Evolutionary conservation across 1,140 invertebrate genomes (phyloP), one percentile per base, ranked within the genome.

Genomic region (Hylaeus anthracinus): DNA sequence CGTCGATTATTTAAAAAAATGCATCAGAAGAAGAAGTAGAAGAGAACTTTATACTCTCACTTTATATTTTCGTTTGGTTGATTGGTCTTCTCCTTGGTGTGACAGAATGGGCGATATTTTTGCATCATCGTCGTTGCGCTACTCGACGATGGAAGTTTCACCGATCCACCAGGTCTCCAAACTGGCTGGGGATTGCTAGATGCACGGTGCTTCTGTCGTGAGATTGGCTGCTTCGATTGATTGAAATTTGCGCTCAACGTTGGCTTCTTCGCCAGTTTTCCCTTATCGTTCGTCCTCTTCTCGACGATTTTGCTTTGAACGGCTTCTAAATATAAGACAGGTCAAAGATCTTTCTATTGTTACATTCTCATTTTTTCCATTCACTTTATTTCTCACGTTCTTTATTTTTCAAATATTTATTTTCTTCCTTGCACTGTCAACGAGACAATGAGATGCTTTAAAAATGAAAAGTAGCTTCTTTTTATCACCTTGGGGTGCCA

Each of bases 111-210:
- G 5, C 63, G 83, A 26, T 37, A 1, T 53, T 69, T 84, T 2
- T 77, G 71, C 0, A 2, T 60, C n/a, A 73, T 74, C 0, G 6
- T 39, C 0, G 60, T 72, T 1, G 51, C 26, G 2, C 71, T 83
- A 14, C 48, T 63, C 10, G 76, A 77, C 15, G 73, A 9, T 5
- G 72, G 43, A 39, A 74, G 26, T 51, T 72, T 88, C 1, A 41
- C 69, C 10, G 51, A 43, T 12, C 85, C 85, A 9, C 55, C 87
- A 3, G 87, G 87, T 56, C 65, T 83, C 85, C 85, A 83, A 56
- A 72, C 77, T 1, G 85, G 85, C 45, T 85, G 86, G 15, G 37
- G 53, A 65, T 79, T 85, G 6, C 53, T n/a, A 14, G 37, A 9
- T 1, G 5, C 48, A 1, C 51, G 72, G 58, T 63, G 53, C 15